Conservation (phyloP, 2,113 vertebrate species). For the Calyptommatus sinebrachiatus region DNA sequence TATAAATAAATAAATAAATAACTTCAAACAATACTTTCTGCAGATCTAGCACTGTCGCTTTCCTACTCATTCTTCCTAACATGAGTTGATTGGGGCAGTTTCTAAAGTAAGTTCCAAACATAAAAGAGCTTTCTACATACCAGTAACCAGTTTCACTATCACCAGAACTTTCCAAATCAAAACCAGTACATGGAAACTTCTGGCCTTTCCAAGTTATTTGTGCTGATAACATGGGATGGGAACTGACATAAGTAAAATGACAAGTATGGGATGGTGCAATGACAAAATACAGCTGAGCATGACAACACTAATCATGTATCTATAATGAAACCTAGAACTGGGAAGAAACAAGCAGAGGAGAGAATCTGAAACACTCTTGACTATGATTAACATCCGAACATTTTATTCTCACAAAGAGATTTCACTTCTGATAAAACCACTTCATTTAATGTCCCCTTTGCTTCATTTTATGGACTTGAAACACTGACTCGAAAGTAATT, state of each 20-base stretch:
- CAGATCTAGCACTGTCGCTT: background rate
- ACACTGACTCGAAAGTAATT: constrained; percentile 1
- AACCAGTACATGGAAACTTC: background rate
- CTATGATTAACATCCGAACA: background rate
- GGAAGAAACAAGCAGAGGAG: background rate
- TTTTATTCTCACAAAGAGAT: background rate
- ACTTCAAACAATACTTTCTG: background rate
- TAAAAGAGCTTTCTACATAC: background rate
- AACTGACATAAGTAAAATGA: background rate
- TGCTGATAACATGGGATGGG: background rate
- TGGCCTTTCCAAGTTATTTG: background rate
- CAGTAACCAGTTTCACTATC: background rate
- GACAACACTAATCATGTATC: background rate
- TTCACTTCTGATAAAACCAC: background rate
- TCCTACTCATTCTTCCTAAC: background rate
- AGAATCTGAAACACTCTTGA: background rate
- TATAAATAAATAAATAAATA: no score
- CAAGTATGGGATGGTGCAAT: background rate
- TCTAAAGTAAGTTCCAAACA: background rate
- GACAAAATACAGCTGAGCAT: background rate
- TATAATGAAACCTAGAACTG: background rate
- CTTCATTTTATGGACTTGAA: background rate
- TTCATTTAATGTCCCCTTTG: background rate
- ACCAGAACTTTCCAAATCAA: background rate
- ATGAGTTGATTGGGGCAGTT: background rate